phyloP scores from a whole-genome alignment of 2,113 vertebrate genomes.

The Orientallactaga bullata region DNA sequence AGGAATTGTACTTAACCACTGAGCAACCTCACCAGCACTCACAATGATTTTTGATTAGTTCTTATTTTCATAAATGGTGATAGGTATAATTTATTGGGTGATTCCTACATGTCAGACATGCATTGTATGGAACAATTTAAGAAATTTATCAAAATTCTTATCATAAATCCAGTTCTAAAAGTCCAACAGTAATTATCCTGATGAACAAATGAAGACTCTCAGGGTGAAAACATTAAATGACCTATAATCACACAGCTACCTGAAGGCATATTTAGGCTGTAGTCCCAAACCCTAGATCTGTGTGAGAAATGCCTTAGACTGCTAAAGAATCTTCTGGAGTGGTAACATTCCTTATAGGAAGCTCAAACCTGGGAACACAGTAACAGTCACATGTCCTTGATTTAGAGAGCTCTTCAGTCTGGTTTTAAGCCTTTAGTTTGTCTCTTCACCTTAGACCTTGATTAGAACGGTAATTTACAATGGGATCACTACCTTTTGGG shows the following conservation, averaged over 20 bases:
- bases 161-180: neutral
- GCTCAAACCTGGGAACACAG: neutral
- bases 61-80: constrained; percentile 42
- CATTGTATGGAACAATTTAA: neutral
- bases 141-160: neutral
- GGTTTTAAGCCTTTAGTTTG: neutral
- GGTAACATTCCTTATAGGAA: neutral
- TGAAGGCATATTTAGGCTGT: neutral
- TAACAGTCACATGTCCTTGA: neutral
- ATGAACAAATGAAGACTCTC: neutral
- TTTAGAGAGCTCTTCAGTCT: neutral
- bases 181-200: neutral
- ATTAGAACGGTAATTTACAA: neutral
- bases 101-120: neutral
- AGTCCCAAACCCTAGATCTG: neutral
- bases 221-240: neutral
- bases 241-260: neutral
- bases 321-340: neutral
- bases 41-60: neutral
- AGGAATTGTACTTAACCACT: no score
- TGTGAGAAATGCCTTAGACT: neutral
- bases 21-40: neutral
- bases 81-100: neutral
- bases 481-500: neutral
- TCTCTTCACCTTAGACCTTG: neutral